These are phyloP conservation scores for Anoplius nigerrimus DNA, from an alignment of 2,888 invertebrate genomes.

Conservation along the genomic window DNA sequence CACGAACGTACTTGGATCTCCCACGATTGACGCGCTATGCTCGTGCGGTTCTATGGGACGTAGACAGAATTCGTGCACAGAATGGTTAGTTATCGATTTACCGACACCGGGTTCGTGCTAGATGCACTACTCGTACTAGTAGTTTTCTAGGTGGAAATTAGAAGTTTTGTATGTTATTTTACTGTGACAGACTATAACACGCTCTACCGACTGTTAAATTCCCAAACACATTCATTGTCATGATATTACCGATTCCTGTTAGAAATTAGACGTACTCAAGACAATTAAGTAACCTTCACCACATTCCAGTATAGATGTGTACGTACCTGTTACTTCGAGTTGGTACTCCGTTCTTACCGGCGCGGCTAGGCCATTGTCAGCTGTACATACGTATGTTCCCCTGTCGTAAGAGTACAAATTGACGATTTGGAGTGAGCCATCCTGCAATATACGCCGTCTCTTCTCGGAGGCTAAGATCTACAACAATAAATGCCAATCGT, in stretches of 20 bases:
- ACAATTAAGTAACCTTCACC: too few relatives aligned
- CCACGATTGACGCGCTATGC: conserved; percentile 81
- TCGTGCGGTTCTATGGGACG: conserved; percentile 79
- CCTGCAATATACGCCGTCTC: conserved; percentile 83
- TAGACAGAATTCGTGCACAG: conserved; percentile 19
- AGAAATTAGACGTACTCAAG: too few relatives aligned
- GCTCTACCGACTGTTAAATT: too few relatives aligned
- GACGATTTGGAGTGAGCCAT: conserved; percentile 89
- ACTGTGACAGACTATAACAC: too few relatives aligned
- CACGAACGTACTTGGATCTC: conserved; percentile 80
- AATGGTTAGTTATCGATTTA: conserved; percentile 27
- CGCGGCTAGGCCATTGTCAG: conserved; percentile 85
- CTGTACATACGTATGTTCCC: conserved; percentile 90
- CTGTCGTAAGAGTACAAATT: conserved; percentile 87
- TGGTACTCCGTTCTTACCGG: conserved; percentile 83
- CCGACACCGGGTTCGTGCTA: conserved; percentile 18
- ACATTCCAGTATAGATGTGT: not conserved
- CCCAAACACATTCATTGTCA: too few relatives aligned
- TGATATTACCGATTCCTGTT: too few relatives aligned
- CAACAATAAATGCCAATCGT: conserved; percentile 18
- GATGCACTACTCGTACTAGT: too few relatives aligned
- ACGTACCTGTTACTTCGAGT: conserved; percentile 85
- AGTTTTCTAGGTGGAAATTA: too few relatives aligned
- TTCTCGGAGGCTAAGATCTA: conserved; percentile 86
- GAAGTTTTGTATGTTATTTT: too few relatives aligned